Base-by-base conservation (phyloP, 2,888 invertebrate species). In the Pseudolycoriella hygida region DNA sequence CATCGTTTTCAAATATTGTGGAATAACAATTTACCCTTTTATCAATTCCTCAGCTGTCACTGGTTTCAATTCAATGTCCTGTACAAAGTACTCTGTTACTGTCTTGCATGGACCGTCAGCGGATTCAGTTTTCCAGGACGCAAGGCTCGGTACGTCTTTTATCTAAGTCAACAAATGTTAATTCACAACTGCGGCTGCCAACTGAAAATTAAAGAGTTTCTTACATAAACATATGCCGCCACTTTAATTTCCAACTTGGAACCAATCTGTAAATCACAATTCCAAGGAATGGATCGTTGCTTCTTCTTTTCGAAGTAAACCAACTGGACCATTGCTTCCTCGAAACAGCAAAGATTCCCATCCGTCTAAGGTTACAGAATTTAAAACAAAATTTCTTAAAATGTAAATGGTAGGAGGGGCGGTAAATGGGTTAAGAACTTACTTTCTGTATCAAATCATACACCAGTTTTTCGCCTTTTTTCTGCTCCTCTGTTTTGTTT, bases 161-260 rank as follows among this genome's bases (percentile, higher is more conserved):
- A 72, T 59, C 56, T 51, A 31, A 25, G 8, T 10, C 19, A 40
- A 42, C 42, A 25, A 64, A 41, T 30, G 30, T 30, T 30, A 11
- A 30, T 10, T 10, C 11, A 10, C 11, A 30, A 11, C 11, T 10
- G 46, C 20, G 20, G 32, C 11, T 37, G n/a, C n/a, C n/a, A n/a
- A n/a, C n/a, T n/a, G n/a, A n/a, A 4, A 37, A n/a, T 37, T 37
- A 14, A 38, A 17, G 32, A 42, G 31, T 32, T 2, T 4, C 30
- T 44, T 17, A 44, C 44, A 12, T 15, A 40, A 45, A 65, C 68
- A 53, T 71, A 77, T 18, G 71, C 67, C 31, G 73, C 69, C 4
- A 81, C 67, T 11, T 74, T 73, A 49, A 83, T 77, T 49, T 67
- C 63, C 19, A 82, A 69, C 50, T 71, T 64, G 1, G 69, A 66